Conservation (phyloP, 2,797 vertebrate genomes). For the Notolabrus celidotus region DNA sequence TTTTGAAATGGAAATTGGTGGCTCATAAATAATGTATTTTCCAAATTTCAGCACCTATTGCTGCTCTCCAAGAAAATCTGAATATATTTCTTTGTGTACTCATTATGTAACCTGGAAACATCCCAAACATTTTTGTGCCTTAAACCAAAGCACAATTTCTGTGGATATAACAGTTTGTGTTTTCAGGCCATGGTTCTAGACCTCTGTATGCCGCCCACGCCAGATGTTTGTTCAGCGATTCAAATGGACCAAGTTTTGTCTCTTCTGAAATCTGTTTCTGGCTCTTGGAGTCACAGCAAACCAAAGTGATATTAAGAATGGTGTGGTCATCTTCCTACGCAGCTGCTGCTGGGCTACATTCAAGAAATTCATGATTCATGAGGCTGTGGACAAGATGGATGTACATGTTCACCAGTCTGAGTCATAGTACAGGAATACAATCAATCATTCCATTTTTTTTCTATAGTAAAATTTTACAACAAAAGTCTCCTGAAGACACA, state of each 20-base stretch:
- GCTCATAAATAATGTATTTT: constrained; percentile 6
- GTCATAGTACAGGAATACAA: too few relatives aligned
- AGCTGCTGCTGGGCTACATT: not conserved
- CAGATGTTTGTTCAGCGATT: constrained; percentile 4
- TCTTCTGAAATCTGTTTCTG: not conserved
- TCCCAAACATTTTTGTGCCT: not conserved
- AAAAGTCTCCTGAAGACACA: too few relatives aligned
- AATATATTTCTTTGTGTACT: not conserved
- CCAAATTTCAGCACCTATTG: not conserved
- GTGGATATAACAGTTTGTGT: not conserved
- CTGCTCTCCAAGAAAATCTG: not conserved
- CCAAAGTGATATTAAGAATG: not conserved
- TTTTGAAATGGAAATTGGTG: not conserved
- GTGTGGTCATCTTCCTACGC: not conserved
- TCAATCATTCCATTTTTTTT: too few relatives aligned
- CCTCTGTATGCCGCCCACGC: constrained; percentile 5
- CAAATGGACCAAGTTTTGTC: not conserved
- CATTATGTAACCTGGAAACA: constrained; percentile 5
- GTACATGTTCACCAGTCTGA: too few relatives aligned
- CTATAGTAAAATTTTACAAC: too few relatives aligned
- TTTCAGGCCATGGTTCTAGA: not conserved
- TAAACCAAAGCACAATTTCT: not conserved
- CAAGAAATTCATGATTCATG: not conserved
- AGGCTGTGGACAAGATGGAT: not conserved
- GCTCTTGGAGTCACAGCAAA: not conserved